Conservation (phyloP, 2,797 vertebrate genomes). For the Xiphorhynchus erythropygius region DNA sequence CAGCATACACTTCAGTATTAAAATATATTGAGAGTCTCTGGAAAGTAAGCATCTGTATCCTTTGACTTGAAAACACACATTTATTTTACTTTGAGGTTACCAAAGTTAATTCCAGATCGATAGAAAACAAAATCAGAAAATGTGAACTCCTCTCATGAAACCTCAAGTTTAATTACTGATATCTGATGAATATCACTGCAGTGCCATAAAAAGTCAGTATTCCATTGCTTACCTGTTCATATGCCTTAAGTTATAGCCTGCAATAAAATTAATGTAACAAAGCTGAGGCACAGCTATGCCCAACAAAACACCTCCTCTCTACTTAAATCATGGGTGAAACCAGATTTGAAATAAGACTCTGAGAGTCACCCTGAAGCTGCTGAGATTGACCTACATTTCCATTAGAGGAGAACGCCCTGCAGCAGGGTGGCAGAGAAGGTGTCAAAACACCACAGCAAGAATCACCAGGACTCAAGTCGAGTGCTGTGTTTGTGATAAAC, state of each 20-base stretch:
- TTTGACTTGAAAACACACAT: neutral
- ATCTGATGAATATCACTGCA: neutral
- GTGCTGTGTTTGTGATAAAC: neutral
- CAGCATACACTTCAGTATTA: neutral
- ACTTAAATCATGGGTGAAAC: neutral
- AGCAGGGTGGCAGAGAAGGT: neutral
- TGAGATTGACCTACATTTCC: conserved; percentile 18
- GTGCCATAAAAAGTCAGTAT: neutral
- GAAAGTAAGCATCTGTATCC: neutral
- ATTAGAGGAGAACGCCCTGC: neutral
- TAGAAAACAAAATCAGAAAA: neutral
- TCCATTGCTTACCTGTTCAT: neutral
- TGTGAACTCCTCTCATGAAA: neutral
- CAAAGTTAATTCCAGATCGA: neutral
- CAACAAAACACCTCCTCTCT: neutral
- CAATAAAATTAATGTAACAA: neutral
- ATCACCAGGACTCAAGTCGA: neutral
- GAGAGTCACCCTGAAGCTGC: neutral
- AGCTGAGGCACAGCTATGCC: neutral
- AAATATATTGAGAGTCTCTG: neutral
- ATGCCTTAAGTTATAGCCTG: neutral
- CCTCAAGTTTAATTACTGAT: neutral
- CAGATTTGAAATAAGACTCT: neutral
- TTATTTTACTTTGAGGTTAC: neutral
- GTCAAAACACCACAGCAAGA: neutral